Conservation (phyloP, 2,888 invertebrate species). For the Heliconius ismenius region DNA sequence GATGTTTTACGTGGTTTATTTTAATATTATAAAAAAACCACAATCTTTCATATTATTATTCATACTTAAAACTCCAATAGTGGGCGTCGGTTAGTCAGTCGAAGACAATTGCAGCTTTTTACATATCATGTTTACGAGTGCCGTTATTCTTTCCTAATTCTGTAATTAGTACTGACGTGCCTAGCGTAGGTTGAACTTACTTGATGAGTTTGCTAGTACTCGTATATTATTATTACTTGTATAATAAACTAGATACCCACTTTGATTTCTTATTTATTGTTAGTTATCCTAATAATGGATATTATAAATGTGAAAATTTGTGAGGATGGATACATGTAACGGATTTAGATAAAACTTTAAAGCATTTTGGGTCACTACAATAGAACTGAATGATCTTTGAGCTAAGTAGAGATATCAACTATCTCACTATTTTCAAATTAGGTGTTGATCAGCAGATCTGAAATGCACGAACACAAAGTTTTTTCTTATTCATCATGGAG, state of each 20-base stretch:
- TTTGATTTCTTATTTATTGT: background rate
- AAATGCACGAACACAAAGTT: too few species aligned
- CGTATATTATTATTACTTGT: background rate
- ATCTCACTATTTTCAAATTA: too few species aligned
- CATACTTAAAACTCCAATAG: conserved; percentile 54
- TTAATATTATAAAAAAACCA: background rate
- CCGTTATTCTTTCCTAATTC: conserved; percentile 60
- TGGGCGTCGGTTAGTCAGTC: conserved; percentile 60
- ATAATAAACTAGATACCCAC: background rate
- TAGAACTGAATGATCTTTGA: too few species aligned
- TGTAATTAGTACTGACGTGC: conserved; percentile 62
- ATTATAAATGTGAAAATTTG: too few species aligned
- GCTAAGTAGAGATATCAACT: too few species aligned
- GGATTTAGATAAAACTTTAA: too few species aligned
- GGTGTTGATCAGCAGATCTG: too few species aligned
- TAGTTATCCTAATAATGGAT: background rate
- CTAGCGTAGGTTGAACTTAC: conserved; percentile 48
- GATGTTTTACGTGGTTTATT: background rate
- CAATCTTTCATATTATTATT: conserved; percentile 57
- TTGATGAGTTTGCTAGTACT: conserved; percentile 35
- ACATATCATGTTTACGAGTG: conserved; percentile 61
- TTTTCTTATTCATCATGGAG: too few species aligned
- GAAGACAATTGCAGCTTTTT: conserved; percentile 67
- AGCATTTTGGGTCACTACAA: too few species aligned
- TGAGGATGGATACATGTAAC: too few species aligned